phyloP scores from a whole-genome alignment of 2,797 vertebrate species.

The Chaetodon trifasciatus region DNA sequence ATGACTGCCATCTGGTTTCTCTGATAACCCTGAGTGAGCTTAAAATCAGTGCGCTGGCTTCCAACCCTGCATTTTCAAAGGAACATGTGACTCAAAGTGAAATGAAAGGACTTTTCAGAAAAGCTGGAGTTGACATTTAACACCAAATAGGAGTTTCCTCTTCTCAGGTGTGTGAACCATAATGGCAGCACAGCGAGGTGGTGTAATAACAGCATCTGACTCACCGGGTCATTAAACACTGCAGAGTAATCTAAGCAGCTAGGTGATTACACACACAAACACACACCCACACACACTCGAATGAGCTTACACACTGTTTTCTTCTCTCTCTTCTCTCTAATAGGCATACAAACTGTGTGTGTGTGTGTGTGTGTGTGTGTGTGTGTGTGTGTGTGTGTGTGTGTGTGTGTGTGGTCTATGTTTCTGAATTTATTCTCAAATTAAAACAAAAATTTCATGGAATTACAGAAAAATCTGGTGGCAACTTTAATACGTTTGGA shows the following conservation, averaged over 20 bases:
- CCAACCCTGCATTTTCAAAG: constrained; percentile 6
- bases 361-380: no score
- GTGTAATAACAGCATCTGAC: constrained; percentile 53
- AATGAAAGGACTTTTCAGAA: constrained; percentile 24
- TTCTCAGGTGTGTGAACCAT: constrained; percentile 23
- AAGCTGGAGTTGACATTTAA: constrained; percentile 37
- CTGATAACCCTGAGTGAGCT: neutral
- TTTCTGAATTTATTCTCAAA: neutral
- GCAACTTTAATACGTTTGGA: neutral
- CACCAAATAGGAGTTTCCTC: constrained; percentile 17
- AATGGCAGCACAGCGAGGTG: constrained; percentile 30
- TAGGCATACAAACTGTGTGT: neutral
- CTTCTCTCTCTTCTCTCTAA: neutral
- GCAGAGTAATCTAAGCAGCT: constrained; percentile 21
- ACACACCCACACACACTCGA: neutral
- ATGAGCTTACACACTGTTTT: neutral
- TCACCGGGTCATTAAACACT: constrained; percentile 44
- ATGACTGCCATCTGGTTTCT: neutral
- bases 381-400: no score
- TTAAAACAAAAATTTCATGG: neutral
- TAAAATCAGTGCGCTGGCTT: neutral
- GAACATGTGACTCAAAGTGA: constrained; percentile 5
- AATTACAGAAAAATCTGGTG: neutral
- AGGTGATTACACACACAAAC: constrained; percentile 32
- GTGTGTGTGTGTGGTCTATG: no score